Evolutionary conservation across 2,888 invertebrate species (phyloP).

Genomic region (Chaitophorus viminalis): DNA sequence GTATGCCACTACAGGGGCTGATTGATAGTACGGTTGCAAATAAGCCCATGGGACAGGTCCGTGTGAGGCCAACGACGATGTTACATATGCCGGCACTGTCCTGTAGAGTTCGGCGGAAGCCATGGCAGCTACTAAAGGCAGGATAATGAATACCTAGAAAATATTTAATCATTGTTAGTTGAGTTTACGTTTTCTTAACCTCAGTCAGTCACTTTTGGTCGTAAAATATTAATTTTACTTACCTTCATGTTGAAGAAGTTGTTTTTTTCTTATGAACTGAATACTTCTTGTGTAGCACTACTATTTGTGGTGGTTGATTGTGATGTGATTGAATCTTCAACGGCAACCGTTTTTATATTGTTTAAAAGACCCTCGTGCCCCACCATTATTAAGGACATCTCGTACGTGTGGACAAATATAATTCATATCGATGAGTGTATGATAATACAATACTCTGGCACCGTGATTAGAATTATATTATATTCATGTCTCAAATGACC

Average conservation of each 20-base stretch:
- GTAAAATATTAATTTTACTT: not conserved
- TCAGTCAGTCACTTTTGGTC: not conserved
- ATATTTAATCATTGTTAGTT: not conserved
- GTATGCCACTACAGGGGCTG: constrained; percentile 25
- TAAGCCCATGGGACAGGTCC: constrained; percentile 54
- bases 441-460: constrained; percentile 26
- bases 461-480: constrained; percentile 51
- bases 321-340: constrained; percentile 43
- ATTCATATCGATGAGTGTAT: constrained; percentile 37
- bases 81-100: constrained; percentile 63
- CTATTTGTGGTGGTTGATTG: constrained; percentile 6
- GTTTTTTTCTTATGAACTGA: not conserved
- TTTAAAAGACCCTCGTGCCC: constrained; percentile 53
- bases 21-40: constrained; percentile 38
- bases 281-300: not conserved
- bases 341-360: constrained; percentile 40
- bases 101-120: constrained; percentile 68
- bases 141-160: constrained; percentile 70
- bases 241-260: constrained; percentile 36
- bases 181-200: not conserved
- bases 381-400: constrained; percentile 45
- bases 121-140: constrained; percentile 68
- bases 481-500: constrained; percentile 46
- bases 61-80: constrained; percentile 31
- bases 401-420: constrained; percentile 49